Evolutionary conservation across 2,888 invertebrate genomes (phyloP).

Genomic region (Pandemis heparana): DNA sequence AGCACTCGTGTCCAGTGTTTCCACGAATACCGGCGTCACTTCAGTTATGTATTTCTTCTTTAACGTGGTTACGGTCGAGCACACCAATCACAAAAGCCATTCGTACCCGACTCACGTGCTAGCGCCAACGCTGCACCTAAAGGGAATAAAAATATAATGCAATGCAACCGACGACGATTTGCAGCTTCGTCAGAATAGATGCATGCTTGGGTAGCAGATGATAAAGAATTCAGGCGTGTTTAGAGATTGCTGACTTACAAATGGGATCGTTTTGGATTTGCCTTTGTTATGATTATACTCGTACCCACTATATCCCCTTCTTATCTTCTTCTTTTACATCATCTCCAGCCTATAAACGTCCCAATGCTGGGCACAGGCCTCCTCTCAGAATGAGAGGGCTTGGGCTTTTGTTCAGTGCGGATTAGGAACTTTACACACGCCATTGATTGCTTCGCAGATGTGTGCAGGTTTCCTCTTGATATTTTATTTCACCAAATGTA

Average conservation of each 20-base stretch:
- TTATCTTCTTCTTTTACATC: too few species aligned
- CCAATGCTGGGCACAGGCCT: too few species aligned
- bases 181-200: conserved; percentile 25
- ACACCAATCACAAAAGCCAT: conserved; percentile 28
- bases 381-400: too few species aligned
- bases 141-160: conserved; percentile 40
- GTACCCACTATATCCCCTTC: too few species aligned
- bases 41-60: conserved; percentile 28
- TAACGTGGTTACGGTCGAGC: conserved; percentile 27
- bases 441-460: too few species aligned
- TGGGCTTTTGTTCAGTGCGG: too few species aligned
- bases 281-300: background rate
- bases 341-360: too few species aligned
- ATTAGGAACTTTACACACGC: too few species aligned
- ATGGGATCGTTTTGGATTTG: background rate
- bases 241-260: background rate
- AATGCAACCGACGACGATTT: conserved; percentile 37
- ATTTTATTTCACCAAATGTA: too few species aligned
- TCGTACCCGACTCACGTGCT: conserved; percentile 27
- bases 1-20: background rate
- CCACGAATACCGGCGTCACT: background rate
- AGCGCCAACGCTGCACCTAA: conserved; percentile 20
- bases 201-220: conserved; percentile 19
- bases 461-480: background rate
- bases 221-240: conserved; percentile 17